Evolutionary conservation across 2,113 vertebrate genomes (phyloP).

Genomic region (Albula goreensis): DNA sequence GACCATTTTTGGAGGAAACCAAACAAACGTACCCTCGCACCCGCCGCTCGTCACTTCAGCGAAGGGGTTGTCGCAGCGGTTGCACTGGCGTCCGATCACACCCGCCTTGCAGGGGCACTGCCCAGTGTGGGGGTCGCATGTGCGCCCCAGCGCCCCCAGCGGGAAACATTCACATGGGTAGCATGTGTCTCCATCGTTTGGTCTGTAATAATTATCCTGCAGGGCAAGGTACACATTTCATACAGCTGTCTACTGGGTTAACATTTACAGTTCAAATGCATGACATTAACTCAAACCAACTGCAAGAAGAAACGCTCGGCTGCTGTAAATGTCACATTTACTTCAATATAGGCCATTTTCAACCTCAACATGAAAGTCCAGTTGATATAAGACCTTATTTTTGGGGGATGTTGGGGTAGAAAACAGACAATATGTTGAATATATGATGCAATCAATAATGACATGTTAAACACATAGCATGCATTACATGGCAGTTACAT

Average conservation of each 20-base stretch:
- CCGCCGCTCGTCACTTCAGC: conserved; percentile 79
- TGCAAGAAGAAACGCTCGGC: not conserved
- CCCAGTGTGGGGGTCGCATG: conserved; percentile 73
- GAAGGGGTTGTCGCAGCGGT: conserved; percentile 85
- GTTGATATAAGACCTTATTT: no score
- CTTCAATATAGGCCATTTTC: no score
- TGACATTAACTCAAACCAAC: not conserved
- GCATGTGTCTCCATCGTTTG: conserved; percentile 72
- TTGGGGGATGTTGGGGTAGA: no score
- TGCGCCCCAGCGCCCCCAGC: conserved; percentile 71
- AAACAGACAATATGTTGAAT: not conserved
- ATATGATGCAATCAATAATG: not conserved
- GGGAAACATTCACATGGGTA: conserved; percentile 83
- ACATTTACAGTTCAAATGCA: not conserved
- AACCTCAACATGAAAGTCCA: no score
- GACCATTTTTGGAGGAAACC: not conserved
- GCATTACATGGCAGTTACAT: not conserved
- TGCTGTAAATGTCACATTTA: no score
- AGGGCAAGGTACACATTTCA: not conserved
- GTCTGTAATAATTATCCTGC: conserved; percentile 82
- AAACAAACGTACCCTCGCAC: conserved; percentile 75
- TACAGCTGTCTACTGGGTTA: not conserved
- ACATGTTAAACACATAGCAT: not conserved
- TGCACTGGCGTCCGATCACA: conserved; percentile 82
- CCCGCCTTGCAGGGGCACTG: conserved; percentile 82